Evolutionary conservation across 2,113 vertebrate genomes (phyloP), one percentile per base, ranked within the genome.

Genomic region (Dunckerocampus dactyliophorus): DNA sequence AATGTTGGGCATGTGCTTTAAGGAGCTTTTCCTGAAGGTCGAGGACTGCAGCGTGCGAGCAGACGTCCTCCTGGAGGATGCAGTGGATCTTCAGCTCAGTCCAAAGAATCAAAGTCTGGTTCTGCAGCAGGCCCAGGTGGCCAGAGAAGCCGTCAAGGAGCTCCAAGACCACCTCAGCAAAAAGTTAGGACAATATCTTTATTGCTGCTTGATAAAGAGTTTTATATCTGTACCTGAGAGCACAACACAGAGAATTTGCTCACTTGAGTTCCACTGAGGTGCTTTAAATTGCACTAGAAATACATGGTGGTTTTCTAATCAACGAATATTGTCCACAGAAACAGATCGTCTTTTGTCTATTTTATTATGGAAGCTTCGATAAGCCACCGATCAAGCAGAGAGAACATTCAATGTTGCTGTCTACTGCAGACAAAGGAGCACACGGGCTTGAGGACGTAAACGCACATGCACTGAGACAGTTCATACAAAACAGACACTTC

Each of bases 41-140:
- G 92, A 92, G 80, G 88, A 82, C 59, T 91, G 90, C 75, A 88
- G 88, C 20, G 55, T 87, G 4, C 90, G 89, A 77, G 91, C 90
- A 61, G 91, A 95, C 71, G 88, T 89, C 48, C 80, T 98, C 60
- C 84, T 93, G 69, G 93, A 94, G 84, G 94, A 92, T 77, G 92
- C 95, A 54, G 86, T 85, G 24, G 91, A 93, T 39, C 92, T 98
- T 76, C 88, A 92, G 11, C 89, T 97, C 16, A 92, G 94, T 51
- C 85, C 90, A 42, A 92, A 91, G 82, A 94, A 89, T 67, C 92
- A 90, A 65, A 90, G 87, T 17, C 74, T 82, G 43, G 91, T 98
- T 63, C 88, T 91, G 0, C 88, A 94, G 72, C 93, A 95, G 85
- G 92, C 94, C 24, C 88, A 81, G 77, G 88, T 90, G 39, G 87